Evolutionary conservation across 23 tunicate genomes (phyloP).

Genomic region (Aplidium turbinatum): DNA sequence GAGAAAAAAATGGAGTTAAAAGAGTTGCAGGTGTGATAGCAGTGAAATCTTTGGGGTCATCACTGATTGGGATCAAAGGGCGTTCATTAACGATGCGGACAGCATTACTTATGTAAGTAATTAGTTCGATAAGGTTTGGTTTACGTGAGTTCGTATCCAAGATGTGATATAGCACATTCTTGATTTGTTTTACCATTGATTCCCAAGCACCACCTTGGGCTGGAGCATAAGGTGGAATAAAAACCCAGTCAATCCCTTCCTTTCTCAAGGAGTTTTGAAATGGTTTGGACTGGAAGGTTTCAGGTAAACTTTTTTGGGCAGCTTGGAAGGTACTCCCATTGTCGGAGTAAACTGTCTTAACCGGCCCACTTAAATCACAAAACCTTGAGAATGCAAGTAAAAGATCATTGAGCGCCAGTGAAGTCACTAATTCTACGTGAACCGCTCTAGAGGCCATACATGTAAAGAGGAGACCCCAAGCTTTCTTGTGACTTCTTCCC

Average conservation of each 20-base stretch:
- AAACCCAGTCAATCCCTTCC: not conserved
- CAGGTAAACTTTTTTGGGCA: not conserved
- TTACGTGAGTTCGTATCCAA: not conserved
- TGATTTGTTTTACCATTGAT: slow-evolving; percentile 2
- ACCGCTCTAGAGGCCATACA: slow-evolving; percentile 3
- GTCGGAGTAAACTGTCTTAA: not conserved
- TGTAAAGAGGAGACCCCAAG: slow-evolving; percentile 19
- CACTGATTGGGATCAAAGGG: slow-evolving; percentile 15
- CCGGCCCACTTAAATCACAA: slow-evolving; percentile 20
- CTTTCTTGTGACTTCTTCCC: slow-evolving; percentile 10
- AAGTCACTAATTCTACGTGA: slow-evolving; percentile 9
- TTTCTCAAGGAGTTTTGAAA: slow-evolving; percentile 4
- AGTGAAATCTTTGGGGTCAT: slow-evolving; percentile 20
- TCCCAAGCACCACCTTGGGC: slow-evolving; percentile 23
- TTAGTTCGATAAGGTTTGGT: slow-evolving; percentile 9
- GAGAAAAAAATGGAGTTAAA: not conserved
- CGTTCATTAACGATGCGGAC: slow-evolving; percentile 36
- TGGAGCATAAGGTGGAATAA: slow-evolving; percentile 16
- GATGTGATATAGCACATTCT: not conserved
- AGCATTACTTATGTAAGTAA: not conserved
- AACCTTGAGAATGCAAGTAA: slow-evolving; percentile 1
- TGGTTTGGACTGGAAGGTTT: not conserved
- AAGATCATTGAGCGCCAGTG: not conserved
- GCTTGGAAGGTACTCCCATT: slow-evolving; percentile 16
- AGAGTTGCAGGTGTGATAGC: slow-evolving; percentile 15